These are phyloP conservation scores for Chiloscyllium punctatum DNA, from an alignment of 2,797 vertebrate genomes.

Conservation along the genomic window DNA sequence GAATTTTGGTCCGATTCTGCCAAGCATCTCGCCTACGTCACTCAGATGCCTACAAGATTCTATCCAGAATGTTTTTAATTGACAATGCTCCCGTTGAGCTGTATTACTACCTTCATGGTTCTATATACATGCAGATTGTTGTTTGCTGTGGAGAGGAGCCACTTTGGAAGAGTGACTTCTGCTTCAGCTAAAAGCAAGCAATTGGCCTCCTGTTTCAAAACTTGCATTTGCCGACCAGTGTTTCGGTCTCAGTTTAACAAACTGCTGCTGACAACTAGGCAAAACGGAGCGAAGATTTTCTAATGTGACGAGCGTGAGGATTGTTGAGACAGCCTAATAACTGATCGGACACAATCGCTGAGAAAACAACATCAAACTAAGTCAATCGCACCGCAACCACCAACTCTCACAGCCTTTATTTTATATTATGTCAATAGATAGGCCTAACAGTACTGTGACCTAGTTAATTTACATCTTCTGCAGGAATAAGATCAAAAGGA, in stretches of 20 bases:
- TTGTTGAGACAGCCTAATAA: not conserved
- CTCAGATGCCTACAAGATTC: too few species aligned
- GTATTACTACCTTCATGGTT: too few species aligned
- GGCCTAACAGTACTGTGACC: not conserved
- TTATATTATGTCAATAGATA: not conserved
- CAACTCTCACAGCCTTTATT: not conserved
- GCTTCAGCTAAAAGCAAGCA: not conserved
- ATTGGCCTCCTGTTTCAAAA: not conserved
- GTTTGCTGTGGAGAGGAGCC: not conserved
- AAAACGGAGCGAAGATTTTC: not conserved
- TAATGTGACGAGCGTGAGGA: not conserved
- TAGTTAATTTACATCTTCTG: not conserved
- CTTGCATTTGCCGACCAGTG: not conserved
- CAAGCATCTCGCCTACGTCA: too few species aligned
- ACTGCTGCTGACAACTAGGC: not conserved
- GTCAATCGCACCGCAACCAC: not conserved
- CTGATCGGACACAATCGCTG: not conserved
- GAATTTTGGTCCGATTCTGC: too few species aligned
- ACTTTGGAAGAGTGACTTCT: not conserved
- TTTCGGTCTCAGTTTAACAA: not conserved
- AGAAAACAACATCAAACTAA: not conserved
- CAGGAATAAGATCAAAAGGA: not conserved
- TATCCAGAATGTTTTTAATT: too few species aligned
- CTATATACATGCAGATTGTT: too few species aligned
- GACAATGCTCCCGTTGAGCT: too few species aligned